Base-by-base conservation (phyloP, 2,888 invertebrate genomes). In the Acleris cristana region DNA sequence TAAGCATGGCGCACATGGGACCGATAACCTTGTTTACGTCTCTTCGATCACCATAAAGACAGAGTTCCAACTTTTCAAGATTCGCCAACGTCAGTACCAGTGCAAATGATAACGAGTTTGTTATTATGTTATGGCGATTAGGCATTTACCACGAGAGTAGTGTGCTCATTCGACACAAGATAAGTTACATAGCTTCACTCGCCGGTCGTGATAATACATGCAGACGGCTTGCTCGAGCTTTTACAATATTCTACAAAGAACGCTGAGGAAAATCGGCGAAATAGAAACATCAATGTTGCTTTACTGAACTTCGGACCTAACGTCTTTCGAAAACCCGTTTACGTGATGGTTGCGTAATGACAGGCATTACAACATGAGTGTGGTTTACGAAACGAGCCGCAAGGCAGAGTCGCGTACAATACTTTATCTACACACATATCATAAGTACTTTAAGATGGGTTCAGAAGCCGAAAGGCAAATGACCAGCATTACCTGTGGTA, bases 1-100 rank as follows among this genome's bases (percentile, higher is more conserved):
- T 80, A 80, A 78, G 71, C 71, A 78, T 79, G 78, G 76, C 70
- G 73, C 69, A 73, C 72, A 79, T 78, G 78, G 76, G 72, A 26
- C 30, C 58, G 79, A 79, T 79, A 79, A 78, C 78, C 79, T 71
- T 70, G 73, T 72, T 72, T 75, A 72, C 66, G 52, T 53, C 57
- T 34, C 21, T 52, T 21, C 40, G 55, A 54, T n/a, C n/a, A 16
- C n/a, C 45, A 53, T 48, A 54, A 62, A 6, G 34, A 18, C 19
- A 8, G 44, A 44, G 44, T 23, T 44, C 8, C 16, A 56, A 56
- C 21, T 40, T 55, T 21, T 16, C 56, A 44, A 34, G 44, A 40
- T 56, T 56, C 44, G 51, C 44, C 34, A 59, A 51, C 19, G 59
- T 19, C 40, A 44, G 59, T 60, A 49, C 48, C 49, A 19, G 51